Evolutionary conservation across 2,113 vertebrate species (phyloP), one percentile per base, ranked within the genome.

Genomic region (Coregonus clupeaformis): DNA sequence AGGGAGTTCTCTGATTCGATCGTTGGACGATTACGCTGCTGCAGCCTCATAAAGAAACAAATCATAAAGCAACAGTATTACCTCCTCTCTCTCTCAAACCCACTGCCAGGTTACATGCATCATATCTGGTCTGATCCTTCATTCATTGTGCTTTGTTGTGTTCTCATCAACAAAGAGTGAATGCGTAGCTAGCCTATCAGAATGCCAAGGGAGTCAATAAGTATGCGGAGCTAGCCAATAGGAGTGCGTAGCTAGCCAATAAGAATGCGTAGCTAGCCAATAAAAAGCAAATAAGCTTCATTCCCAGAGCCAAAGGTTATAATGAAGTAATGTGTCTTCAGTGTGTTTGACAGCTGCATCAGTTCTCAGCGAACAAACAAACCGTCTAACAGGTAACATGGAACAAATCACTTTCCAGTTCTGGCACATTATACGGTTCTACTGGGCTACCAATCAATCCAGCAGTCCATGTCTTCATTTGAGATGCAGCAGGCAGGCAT

Each of bases 291-390:
- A 42, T 42, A 2, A 42, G 36, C 36, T 11, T 42, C 1, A 42
- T 42, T 42, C 36, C 36, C 36, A 42, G 36, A 42, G 36, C 36
- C 9, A 18, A 18, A 52, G 49, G 13, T 16, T 16, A 18, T 52
- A 16, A 49, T 49, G 1, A 49, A 32, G 32, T 32, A 32, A 42
- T 36, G 36, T 36, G 32, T 36, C 32, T 36, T 1, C 32, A 36
- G 77, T 80, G 64, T 76, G 72, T 72, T 80, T 86, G 81, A 87
- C 84, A 80, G 83, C 69, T 82, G 60, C 63, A 64, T 55, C 22
- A n/a, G 64, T 42, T 75, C 72, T 78, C 32, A 69, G 59, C 70
- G 66, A 82, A 81, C 81, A 76, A 36, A 36, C 7, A 36, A 76
- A 86, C 75, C 25, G 72, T 47, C 74, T 63, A 32, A 67, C 24